These are phyloP conservation scores for Lagodon rhomboides DNA, from an alignment of 2,797 vertebrate species.

Conservation along the genomic window DNA sequence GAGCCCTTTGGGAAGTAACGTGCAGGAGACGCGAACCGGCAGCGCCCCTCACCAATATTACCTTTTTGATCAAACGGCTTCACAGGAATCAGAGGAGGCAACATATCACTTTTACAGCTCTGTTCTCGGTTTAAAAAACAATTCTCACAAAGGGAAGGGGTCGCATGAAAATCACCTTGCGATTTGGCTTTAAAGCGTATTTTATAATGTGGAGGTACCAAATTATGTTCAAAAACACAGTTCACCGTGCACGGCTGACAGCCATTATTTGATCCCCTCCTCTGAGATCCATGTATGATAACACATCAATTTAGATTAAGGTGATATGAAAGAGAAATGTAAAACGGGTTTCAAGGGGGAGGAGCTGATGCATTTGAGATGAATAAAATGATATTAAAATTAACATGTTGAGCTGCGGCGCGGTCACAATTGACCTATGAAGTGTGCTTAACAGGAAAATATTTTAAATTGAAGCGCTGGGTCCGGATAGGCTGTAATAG, in stretches of 20 bases:
- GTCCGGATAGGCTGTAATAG: conserved; percentile 30
- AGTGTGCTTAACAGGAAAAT: conserved; percentile 62
- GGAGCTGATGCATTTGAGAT: conserved; percentile 71
- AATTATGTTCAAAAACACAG: conserved; percentile 79
- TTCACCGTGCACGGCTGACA: conserved; percentile 68
- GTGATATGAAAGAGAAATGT: conserved; percentile 82
- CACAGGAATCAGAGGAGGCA: conserved; percentile 72
- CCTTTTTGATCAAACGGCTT: conserved; percentile 74
- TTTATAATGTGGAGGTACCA: conserved; percentile 78
- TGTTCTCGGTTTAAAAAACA: conserved; percentile 71
- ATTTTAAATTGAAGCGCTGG: conserved; percentile 27
- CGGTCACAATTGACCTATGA: conserved; percentile 67
- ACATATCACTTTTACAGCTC: conserved; percentile 77
- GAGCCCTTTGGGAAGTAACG: conserved; percentile 60
- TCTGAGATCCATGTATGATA: conserved; percentile 79
- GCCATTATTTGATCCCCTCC: conserved; percentile 75
- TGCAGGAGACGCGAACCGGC: conserved; percentile 54
- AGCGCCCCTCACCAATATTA: conserved; percentile 65
- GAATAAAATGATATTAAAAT: conserved; percentile 75
- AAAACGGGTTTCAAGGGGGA: conserved; percentile 72
- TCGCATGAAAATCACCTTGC: conserved; percentile 81
- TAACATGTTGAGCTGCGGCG: conserved; percentile 53
- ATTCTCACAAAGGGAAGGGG: conserved; percentile 66
- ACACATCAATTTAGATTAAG: conserved; percentile 83
- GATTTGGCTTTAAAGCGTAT: conserved; percentile 71